Percentiles rank a stretch among this genome's conserved stretches.
These are phyloP conservation scores for Xanthia togata DNA, from an alignment of 2,888 invertebrate genomes.

Conservation along the genomic window DNA sequence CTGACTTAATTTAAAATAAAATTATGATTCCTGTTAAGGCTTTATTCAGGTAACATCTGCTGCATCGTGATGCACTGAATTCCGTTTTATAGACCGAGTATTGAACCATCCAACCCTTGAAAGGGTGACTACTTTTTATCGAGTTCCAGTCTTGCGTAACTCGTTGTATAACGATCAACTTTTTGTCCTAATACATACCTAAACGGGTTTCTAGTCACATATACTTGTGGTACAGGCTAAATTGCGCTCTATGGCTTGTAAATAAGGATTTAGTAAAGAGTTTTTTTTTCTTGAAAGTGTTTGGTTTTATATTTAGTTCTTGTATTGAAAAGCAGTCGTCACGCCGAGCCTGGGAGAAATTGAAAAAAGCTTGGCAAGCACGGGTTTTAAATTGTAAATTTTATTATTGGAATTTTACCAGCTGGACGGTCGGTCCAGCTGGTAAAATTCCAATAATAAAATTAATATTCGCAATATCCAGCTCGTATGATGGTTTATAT, in stretches of 20 bases:
- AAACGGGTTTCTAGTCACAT: slow-evolving; percentile 72
- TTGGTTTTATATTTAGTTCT: slow-evolving; percentile 47
- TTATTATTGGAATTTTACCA: too few relatives aligned
- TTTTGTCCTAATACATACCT: slow-evolving; percentile 81
- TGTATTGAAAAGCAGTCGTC: slow-evolving; percentile 67
- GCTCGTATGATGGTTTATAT: background rate
- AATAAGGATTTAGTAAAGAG: background rate
- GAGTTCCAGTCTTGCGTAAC: slow-evolving; percentile 86
- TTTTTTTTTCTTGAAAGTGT: slow-evolving; percentile 21
- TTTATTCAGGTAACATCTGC: slow-evolving; percentile 46
- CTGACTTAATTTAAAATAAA: slow-evolving; percentile 49
- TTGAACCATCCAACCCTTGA: slow-evolving; percentile 86
- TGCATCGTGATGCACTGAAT: slow-evolving; percentile 61
- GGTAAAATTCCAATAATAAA: slow-evolving; percentile 34
- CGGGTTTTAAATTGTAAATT: too few relatives aligned
- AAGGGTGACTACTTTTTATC: slow-evolving; percentile 86
- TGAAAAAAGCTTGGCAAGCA: slow-evolving; percentile 55
- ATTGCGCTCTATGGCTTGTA: slow-evolving; percentile 25
- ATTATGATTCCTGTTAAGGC: slow-evolving; percentile 55
- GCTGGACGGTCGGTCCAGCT: background rate
- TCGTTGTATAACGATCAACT: slow-evolving; percentile 77
- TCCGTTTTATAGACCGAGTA: slow-evolving; percentile 77
- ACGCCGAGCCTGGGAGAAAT: slow-evolving; percentile 52
- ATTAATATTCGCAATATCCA: slow-evolving; percentile 20
- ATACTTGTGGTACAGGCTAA: slow-evolving; percentile 32